Conservation (phyloP, 2,113 vertebrate genomes). For the Telmatochromis sp. region DNA sequence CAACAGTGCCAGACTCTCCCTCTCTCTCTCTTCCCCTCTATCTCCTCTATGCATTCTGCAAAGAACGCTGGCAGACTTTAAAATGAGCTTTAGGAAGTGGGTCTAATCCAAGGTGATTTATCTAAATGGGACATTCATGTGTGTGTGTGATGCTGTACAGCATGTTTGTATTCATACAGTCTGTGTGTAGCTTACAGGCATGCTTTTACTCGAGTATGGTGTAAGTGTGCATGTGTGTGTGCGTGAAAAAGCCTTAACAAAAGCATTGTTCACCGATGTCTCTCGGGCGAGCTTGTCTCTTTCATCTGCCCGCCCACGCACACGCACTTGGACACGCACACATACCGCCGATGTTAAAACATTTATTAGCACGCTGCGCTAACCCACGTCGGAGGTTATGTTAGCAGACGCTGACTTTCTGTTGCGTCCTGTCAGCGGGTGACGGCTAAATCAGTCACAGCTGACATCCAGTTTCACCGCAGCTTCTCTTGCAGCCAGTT, state of each 20-base stretch:
- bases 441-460: conserved; percentile 49
- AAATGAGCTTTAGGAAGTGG: conserved; percentile 61
- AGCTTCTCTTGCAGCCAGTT: conserved; percentile 28
- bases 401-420: conserved; percentile 33
- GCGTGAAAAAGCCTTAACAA: conserved; percentile 34
- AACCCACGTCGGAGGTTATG: conserved; percentile 37
- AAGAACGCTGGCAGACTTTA: conserved; percentile 41
- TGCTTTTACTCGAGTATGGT: conserved; percentile 3
- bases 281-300: conserved; percentile 56
- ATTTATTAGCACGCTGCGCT: conserved; percentile 47
- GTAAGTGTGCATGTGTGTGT: not conserved
- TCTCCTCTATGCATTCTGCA: conserved; percentile 21
- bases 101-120: conserved; percentile 65
- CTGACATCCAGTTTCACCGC: conserved; percentile 3
- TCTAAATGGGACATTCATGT: conserved; percentile 35
- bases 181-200: not conserved
- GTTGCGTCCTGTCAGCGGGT: conserved; percentile 32
- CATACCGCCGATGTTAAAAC: conserved; percentile 35
- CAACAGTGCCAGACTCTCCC: not conserved
- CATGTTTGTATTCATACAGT: not conserved
- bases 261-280: conserved; percentile 54
- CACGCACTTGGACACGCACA: conserved; percentile 6
- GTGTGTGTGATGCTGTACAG: not conserved
- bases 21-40: not conserved
- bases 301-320: conserved; percentile 43